Conservation (phyloP, 92 coral and sea anemone genomes). For the Isaurus tuberculatus region DNA sequence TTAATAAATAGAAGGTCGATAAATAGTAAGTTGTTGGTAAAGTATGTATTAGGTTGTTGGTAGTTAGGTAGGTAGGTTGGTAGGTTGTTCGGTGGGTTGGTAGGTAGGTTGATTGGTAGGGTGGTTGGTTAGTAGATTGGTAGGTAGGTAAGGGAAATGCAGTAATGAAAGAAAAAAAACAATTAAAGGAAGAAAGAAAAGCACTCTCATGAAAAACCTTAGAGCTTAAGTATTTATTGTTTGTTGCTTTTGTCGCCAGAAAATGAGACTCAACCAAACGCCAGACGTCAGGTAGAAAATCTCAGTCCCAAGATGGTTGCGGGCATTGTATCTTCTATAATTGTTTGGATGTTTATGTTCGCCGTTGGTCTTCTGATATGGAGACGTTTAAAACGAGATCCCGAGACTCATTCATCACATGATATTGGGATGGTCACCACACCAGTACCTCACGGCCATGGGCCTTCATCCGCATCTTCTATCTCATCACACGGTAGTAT, state of each 20-base stretch:
- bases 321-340: constrained; percentile 79
- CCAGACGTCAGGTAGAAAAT: background rate
- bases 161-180: too few relatives aligned
- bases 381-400: constrained; percentile 81
- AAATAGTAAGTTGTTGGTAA: too few relatives aligned
- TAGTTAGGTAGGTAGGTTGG: too few relatives aligned
- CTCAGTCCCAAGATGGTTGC: constrained; percentile 77
- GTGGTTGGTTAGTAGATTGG: too few relatives aligned
- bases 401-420: constrained; percentile 67
- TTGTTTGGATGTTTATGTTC: constrained; percentile 76
- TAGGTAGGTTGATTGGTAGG: too few relatives aligned
- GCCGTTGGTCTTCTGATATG: constrained; percentile 76
- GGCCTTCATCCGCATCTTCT: constrained; percentile 65
- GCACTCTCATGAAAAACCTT: too few relatives aligned
- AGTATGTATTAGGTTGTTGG: too few relatives aligned
- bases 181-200: too few relatives aligned
- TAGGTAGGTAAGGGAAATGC: too few relatives aligned
- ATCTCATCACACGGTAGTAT: constrained; percentile 71
- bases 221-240: too few relatives aligned
- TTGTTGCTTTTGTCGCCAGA: background rate
- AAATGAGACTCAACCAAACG: background rate
- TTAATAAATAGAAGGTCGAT: too few relatives aligned
- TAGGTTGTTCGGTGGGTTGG: too few relatives aligned
- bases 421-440: constrained; percentile 77
- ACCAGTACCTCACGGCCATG: constrained; percentile 69